Base-by-base conservation (phyloP, 2,797 vertebrate species). In the Pseudomugil tenellus region DNA sequence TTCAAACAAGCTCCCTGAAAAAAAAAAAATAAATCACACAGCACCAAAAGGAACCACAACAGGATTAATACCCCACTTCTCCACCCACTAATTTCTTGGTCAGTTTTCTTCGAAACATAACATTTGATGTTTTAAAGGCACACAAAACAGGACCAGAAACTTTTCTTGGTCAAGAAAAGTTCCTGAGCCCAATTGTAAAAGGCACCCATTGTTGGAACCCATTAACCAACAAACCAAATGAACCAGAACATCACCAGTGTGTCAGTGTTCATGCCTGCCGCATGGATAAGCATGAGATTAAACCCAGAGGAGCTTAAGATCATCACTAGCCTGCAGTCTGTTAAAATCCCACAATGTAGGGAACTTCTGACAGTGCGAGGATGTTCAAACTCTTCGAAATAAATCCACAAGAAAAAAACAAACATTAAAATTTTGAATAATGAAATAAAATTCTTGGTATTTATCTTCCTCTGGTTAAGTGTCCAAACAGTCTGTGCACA, bases 231-330 rank as follows among this genome's bases (percentile, higher is more conserved):
- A 76, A 84, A 87, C 87, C 77, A 84, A 79, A 74, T 77, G 68
- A 90, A 81, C 79, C 76, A 83, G 83, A 89, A 87, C 78, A 65
- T 77, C 86, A 86, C 86, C 86, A 60, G 82, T 88, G 89, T 92
- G 89, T 90, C 89, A 70, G 88, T 91, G 91, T 89, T 90, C 72
- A 66, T 80, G 84, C 56, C 76, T 83, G 79, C 83, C 64, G 82
- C 79, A 69, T 64, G 81, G 77, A 60, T 77, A 65, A 77, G 67
- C 77, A 80, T 58, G 57, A 66, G 28, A 69, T 77, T 64, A 62
- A 23, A 83, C 58, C 77, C 81, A 76, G 75, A 81, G 84, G 83
- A 83, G 67, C 43, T 83, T 31, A 54, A 60, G 58, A 67, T 61
- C 68, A 63, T 70, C 41, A 6, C 64, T 63, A 28, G 57, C 31